phyloP scores from a whole-genome alignment of 2,888 invertebrate genomes.

The Timandra comae region DNA sequence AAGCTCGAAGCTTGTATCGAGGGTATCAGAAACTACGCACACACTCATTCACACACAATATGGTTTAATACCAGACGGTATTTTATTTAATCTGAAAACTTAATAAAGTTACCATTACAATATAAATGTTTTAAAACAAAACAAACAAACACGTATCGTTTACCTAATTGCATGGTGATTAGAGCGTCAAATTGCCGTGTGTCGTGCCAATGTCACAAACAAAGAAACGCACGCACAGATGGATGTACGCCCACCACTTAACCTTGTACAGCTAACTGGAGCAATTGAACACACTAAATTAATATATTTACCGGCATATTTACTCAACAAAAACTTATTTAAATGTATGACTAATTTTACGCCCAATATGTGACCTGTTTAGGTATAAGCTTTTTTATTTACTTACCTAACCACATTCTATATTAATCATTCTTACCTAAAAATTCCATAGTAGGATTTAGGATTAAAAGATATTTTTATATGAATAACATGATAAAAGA shows the following conservation, averaged over 20 bases:
- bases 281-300: constrained; percentile 32
- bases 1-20: too few relatives aligned
- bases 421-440: too few relatives aligned
- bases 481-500: too few relatives aligned
- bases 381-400: not conserved
- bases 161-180: constrained; percentile 30
- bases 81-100: too few relatives aligned
- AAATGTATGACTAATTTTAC: constrained; percentile 16
- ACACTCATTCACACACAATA: too few relatives aligned
- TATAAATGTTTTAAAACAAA: constrained; percentile 7
- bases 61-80: too few relatives aligned
- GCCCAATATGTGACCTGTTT: not conserved
- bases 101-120: too few relatives aligned
- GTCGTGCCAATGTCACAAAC: constrained; percentile 38
- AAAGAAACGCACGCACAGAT: constrained; percentile 13
- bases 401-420: not conserved
- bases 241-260: constrained; percentile 37
- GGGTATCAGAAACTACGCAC: too few relatives aligned
- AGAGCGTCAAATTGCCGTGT: constrained; percentile 27
- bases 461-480: too few relatives aligned
- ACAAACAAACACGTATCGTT: constrained; percentile 18
- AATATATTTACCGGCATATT: constrained; percentile 15
- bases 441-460: too few relatives aligned
- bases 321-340: constrained; percentile 4
- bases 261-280: constrained; percentile 44